Conservation (phyloP, 2,888 invertebrate species). For the Chydorus sphaericus region DNA sequence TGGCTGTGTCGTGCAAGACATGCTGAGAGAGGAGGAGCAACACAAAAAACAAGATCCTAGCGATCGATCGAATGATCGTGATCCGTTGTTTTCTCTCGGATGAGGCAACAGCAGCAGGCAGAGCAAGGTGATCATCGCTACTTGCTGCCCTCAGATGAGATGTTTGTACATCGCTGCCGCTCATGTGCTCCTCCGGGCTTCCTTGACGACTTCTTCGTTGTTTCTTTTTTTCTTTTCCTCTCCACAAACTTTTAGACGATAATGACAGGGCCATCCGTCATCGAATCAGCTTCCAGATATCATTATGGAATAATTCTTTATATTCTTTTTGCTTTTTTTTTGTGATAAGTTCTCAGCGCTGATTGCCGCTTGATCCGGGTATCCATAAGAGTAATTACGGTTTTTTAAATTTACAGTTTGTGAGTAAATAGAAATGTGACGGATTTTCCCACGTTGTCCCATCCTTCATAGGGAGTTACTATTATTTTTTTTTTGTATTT, state of each 20-base stretch:
- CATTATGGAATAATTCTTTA: neutral
- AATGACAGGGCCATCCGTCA: constrained; percentile 7
- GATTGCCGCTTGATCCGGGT: too few relatives aligned
- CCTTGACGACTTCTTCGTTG: neutral
- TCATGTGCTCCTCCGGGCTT: neutral
- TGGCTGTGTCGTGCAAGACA: constrained; percentile 3
- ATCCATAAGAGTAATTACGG: too few relatives aligned
- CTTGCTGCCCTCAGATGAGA: neutral
- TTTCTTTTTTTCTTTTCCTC: neutral
- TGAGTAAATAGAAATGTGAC: too few relatives aligned
- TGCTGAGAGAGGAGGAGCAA: too few relatives aligned
- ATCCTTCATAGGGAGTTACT: too few relatives aligned
- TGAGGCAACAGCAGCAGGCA: neutral
- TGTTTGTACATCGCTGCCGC: neutral
- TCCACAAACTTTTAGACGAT: too few relatives aligned
- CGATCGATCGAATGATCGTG: neutral
- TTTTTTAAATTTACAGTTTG: too few relatives aligned
- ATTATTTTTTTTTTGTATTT: too few relatives aligned
- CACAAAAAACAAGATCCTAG: too few relatives aligned
- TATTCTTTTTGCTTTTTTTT: neutral
- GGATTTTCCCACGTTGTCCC: too few relatives aligned
- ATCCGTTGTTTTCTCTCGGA: neutral
- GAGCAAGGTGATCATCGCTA: neutral
- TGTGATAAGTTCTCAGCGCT: too few relatives aligned
- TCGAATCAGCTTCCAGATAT: constrained; percentile 5